A percentile compares a stretch with the other conserved stretches of the same genome.
These are phyloP conservation scores for Melanotaenia maccullochi DNA, from an alignment of 2,797 vertebrate species.

Conservation along the genomic window DNA sequence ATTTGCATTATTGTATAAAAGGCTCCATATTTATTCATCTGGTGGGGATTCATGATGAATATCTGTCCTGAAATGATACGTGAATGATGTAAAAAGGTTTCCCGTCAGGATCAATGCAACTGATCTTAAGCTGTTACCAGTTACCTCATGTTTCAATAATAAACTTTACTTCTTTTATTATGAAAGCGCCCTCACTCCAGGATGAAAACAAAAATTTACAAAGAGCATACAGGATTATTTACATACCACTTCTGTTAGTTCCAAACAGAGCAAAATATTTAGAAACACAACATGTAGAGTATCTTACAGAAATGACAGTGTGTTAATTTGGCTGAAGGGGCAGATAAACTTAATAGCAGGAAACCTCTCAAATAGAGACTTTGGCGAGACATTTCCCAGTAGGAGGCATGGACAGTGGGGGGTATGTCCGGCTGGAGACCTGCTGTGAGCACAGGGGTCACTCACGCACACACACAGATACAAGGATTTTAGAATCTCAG, in stretches of 20 bases:
- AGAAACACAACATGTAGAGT: constrained; percentile 12
- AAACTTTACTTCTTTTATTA: constrained; percentile 34
- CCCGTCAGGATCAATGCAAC: constrained; percentile 52
- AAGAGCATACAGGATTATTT: constrained; percentile 21
- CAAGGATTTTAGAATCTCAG: constrained; percentile 70
- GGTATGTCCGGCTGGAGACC: constrained; percentile 56
- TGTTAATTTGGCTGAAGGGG: constrained; percentile 36
- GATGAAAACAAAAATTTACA: constrained; percentile 41
- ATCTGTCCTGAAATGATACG: constrained; percentile 21
- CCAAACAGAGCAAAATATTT: constrained; percentile 22
- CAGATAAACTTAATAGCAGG: constrained; percentile 22
- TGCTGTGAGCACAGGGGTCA: constrained; percentile 26
- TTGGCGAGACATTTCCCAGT: constrained; percentile 62
- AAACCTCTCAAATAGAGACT: constrained; percentile 53
- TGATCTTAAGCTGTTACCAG: constrained; percentile 39
- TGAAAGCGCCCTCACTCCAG: constrained; percentile 39
- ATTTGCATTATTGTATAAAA: constrained; percentile 50
- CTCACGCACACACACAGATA: constrained; percentile 35
- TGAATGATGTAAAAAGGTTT: constrained; percentile 44
- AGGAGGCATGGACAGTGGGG: constrained; percentile 55
- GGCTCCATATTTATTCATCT: constrained; percentile 62
- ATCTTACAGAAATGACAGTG: constrained; percentile 18
- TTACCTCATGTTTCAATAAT: constrained; percentile 62
- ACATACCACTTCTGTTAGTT: constrained; percentile 15
- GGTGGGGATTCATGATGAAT: constrained; percentile 28